Percentiles rank a stretch among this genome's conserved stretches.
Conservation (phyloP, 2,888 invertebrate species). For the Calephelis perditalis region DNA sequence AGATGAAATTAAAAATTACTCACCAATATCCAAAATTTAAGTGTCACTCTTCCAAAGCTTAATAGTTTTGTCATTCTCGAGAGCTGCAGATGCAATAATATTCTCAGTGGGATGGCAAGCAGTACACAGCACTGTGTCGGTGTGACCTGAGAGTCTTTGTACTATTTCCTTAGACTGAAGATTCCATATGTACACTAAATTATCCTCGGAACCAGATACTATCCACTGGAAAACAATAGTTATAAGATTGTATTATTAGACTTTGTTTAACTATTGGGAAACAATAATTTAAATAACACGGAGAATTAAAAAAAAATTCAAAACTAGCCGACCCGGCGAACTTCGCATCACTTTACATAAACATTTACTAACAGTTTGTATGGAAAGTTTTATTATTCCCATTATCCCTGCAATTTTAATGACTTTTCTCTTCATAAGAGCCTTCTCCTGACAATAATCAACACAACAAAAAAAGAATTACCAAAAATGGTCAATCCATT, state of each 20-base stretch:
- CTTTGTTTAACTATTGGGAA: no score
- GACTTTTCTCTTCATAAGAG: no score
- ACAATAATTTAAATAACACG: no score
- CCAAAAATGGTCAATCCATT: no score
- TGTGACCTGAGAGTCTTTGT: slow-evolving; percentile 97
- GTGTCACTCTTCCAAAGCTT: slow-evolving; percentile 99
- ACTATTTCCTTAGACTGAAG: slow-evolving; percentile 99
- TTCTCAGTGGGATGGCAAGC: slow-evolving; percentile 99
- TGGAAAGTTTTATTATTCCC: no score
- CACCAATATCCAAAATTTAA: slow-evolving; percentile 59
- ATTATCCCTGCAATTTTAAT: no score
- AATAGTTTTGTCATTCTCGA: slow-evolving; percentile 99
- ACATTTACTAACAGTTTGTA: no score
- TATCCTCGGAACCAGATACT: slow-evolving; percentile 99
- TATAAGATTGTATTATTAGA: neutral
- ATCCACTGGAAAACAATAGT: slow-evolving; percentile 87
- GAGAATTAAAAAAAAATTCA: no score
- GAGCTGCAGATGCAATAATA: slow-evolving; percentile 98
- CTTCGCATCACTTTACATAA: no score
- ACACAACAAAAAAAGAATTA: no score
- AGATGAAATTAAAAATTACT: slow-evolving; percentile 15
- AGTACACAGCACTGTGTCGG: slow-evolving; percentile 96
- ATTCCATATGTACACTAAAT: slow-evolving; percentile 99
- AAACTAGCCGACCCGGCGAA: no score
- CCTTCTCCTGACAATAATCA: no score